These are phyloP conservation scores for Anorthoa munda DNA, from an alignment of 2,888 invertebrate genomes.

Conservation along the genomic window DNA sequence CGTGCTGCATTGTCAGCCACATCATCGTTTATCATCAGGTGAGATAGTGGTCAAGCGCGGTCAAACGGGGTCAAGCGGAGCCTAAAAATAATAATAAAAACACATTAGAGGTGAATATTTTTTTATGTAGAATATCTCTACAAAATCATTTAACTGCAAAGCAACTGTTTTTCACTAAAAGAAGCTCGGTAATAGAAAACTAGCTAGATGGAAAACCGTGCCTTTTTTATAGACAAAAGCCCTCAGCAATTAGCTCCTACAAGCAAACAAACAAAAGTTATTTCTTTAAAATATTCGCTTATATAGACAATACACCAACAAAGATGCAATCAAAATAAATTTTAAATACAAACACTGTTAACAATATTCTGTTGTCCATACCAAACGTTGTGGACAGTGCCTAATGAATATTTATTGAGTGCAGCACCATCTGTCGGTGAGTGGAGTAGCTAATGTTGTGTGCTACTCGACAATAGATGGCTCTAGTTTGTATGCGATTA, in stretches of 20 bases:
- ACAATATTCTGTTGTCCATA: conserved; percentile 36
- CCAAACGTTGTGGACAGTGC: conserved; percentile 38
- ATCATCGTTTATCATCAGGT: no score
- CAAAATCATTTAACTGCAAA: no score
- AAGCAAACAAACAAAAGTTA: neutral
- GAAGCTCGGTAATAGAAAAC: neutral
- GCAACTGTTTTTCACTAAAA: neutral
- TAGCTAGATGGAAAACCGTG: neutral
- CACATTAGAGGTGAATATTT: no score
- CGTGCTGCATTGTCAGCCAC: no score
- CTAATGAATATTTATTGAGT: conserved; percentile 57
- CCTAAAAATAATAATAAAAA: no score
- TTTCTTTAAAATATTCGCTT: neutral
- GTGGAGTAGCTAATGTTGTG: conserved; percentile 56
- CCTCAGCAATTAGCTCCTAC: neutral
- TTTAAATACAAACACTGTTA: neutral
- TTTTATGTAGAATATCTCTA: no score
- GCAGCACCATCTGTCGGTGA: conserved; percentile 61
- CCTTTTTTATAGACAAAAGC: no score
- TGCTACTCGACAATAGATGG: conserved; percentile 56
- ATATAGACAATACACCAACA: neutral
- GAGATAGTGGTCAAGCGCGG: no score
- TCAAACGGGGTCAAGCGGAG: no score
- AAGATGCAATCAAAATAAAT: neutral
- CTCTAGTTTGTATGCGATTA: conserved; percentile 47